Evolutionary conservation across 2,888 invertebrate species (phyloP).

Genomic region (Linyphia triangularis): DNA sequence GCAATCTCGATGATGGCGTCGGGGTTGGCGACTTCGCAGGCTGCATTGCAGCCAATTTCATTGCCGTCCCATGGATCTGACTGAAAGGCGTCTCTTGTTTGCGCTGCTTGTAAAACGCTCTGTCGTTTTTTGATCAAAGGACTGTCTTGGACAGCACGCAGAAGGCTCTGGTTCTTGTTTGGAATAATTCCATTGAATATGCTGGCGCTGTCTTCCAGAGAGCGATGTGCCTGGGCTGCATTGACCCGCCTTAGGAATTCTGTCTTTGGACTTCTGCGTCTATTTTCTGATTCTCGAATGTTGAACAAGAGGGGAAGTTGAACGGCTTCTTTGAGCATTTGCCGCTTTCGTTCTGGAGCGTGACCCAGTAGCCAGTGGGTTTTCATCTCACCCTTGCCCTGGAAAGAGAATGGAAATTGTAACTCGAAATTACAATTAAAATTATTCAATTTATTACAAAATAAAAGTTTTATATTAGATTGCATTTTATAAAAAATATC

Average conservation of each 20-base stretch:
- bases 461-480: too few relatives aligned
- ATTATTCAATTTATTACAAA: too few relatives aligned
- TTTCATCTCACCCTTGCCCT: slow-evolving; percentile 93
- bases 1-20: background rate
- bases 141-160: slow-evolving; percentile 51
- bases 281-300: slow-evolving; percentile 65
- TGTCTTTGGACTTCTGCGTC: slow-evolving; percentile 67
- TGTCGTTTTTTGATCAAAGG: slow-evolving; percentile 25
- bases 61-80: slow-evolving; percentile 56
- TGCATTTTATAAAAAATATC: too few relatives aligned
- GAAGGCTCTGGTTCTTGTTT: slow-evolving; percentile 12
- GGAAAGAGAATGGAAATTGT: slow-evolving; percentile 72
- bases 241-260: slow-evolving; percentile 39
- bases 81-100: slow-evolving; percentile 44
- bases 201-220: background rate
- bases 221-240: slow-evolving; percentile 24
- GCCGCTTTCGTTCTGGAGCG: slow-evolving; percentile 80
- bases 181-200: slow-evolving; percentile 52
- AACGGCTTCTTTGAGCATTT: slow-evolving; percentile 2
- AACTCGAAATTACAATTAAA: too few relatives aligned
- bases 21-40: background rate
- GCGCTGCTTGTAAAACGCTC: background rate
- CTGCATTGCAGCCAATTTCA: slow-evolving; percentile 40
- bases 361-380: slow-evolving; percentile 93
- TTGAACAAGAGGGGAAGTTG: slow-evolving; percentile 65